Evolutionary conservation across 1,140 invertebrate species (phyloP).

Genomic region (Macrosteles quadrilineatus): DNA sequence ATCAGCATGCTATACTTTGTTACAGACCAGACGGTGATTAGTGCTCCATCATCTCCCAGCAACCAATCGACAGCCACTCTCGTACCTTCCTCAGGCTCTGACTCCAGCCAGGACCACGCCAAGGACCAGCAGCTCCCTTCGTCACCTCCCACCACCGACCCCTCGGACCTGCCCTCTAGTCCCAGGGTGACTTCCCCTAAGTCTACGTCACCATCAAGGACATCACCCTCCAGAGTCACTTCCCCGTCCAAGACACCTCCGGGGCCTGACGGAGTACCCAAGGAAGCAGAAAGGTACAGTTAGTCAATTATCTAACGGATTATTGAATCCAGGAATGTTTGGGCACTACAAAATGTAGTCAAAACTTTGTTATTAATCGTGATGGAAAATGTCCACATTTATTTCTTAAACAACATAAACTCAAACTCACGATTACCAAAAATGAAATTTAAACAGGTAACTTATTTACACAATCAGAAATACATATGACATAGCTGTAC

Average conservation of each 20-base stretch:
- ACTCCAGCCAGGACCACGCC: conserved; percentile 48
- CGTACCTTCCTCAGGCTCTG: conserved; percentile 54
- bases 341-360: too few species aligned
- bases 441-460: too few species aligned
- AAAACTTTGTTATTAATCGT: too few species aligned
- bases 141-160: not conserved
- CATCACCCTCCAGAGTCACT: conserved; percentile 13
- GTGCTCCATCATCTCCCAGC: conserved; percentile 68
- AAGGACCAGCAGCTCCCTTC: not conserved
- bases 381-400: too few species aligned
- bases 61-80: conserved; percentile 71
- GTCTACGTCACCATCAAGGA: not conserved
- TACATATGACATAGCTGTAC: too few species aligned
- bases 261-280: not conserved
- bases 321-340: too few species aligned
- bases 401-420: too few species aligned
- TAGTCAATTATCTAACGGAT: too few species aligned
- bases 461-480: too few species aligned
- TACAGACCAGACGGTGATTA: conserved; percentile 52
- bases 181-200: not conserved
- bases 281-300: conserved; percentile 1
- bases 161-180: not conserved
- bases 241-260: conserved; percentile 17
- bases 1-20: too few species aligned
- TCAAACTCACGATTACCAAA: too few species aligned